These are phyloP conservation scores for Mythimna albipuncta DNA, from an alignment of 2,888 invertebrate genomes.

Conservation along the genomic window DNA sequence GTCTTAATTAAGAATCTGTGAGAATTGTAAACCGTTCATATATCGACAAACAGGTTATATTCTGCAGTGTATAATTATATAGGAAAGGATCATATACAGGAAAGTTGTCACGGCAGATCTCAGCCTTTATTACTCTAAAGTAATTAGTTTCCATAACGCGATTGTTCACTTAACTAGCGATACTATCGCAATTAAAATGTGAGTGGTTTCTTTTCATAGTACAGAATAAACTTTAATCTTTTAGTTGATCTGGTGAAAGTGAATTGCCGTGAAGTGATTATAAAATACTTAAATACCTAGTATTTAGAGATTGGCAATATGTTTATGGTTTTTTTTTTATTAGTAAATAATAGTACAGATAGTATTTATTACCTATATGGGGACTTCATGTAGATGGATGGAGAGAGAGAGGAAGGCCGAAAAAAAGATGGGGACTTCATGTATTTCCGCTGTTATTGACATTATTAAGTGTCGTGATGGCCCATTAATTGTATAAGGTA, in stretches of 20 bases:
- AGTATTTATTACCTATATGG: not conserved
- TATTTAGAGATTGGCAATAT: constrained; percentile 4
- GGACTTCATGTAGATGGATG: not conserved
- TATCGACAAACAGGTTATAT: not conserved
- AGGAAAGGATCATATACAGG: constrained; percentile 1
- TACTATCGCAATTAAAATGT: constrained; percentile 45
- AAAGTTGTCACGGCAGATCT: constrained; percentile 14
- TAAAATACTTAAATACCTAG: not conserved
- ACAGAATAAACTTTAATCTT: constrained; percentile 35
- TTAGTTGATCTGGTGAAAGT: constrained; percentile 47
- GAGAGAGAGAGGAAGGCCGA: no score
- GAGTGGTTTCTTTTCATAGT: constrained; percentile 40
- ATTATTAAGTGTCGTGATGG: no score
- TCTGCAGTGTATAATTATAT: not conserved
- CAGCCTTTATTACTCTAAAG: constrained; percentile 21
- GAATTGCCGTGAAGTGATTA: constrained; percentile 31
- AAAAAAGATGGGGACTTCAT: not conserved
- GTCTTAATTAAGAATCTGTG: no score
- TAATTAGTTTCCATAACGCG: constrained; percentile 35
- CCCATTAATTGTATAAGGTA: no score
- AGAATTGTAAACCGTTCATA: no score
- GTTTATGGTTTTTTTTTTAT: constrained; percentile 17
- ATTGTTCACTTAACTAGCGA: constrained; percentile 36
- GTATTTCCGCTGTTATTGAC: not conserved
- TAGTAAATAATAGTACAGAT: not conserved